phyloP scores from a whole-genome alignment of 2,797 vertebrate species.

The Poeciliopsis paucimaculata region DNA sequence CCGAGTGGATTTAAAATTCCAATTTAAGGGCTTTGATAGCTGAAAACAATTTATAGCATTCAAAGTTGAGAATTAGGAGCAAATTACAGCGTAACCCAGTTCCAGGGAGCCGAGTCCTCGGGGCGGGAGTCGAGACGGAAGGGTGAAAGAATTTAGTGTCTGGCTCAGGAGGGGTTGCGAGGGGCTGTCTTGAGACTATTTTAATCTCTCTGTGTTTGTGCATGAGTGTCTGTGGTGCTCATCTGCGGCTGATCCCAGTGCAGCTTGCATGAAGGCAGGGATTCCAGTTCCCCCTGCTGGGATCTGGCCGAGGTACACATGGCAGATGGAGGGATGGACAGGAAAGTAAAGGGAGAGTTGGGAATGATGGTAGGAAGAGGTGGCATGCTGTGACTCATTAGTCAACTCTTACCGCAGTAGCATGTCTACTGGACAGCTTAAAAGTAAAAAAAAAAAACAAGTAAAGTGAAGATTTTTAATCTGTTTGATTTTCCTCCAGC shows the following conservation, averaged over 20 bases:
- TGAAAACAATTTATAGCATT: constrained; percentile 74
- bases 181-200: constrained; percentile 55
- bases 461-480: constrained; percentile 1
- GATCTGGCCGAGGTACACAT: constrained; percentile 63
- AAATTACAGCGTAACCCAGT: constrained; percentile 75
- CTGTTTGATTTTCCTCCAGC: constrained; percentile 73
- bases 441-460: neutral
- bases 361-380: constrained; percentile 42
- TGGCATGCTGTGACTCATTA: constrained; percentile 66
- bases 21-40: constrained; percentile 70
- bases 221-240: constrained; percentile 27
- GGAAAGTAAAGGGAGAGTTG: constrained; percentile 37
- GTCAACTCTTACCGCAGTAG: constrained; percentile 63
- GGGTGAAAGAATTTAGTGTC: constrained; percentile 60
- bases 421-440: constrained; percentile 30
- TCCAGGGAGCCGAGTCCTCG: constrained; percentile 61
- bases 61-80: constrained; percentile 72
- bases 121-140: constrained; percentile 50
- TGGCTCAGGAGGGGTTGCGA: constrained; percentile 34
- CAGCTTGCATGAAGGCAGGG: constrained; percentile 66
- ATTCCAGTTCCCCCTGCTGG: constrained; percentile 67
- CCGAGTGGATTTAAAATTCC: constrained; percentile 70
- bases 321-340: constrained; percentile 72
- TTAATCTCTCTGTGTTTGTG: constrained; percentile 51
- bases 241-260: constrained; percentile 61